Conservation (phyloP, 1,140 invertebrate species). For the Rhynchophorus ferrugineus region DNA sequence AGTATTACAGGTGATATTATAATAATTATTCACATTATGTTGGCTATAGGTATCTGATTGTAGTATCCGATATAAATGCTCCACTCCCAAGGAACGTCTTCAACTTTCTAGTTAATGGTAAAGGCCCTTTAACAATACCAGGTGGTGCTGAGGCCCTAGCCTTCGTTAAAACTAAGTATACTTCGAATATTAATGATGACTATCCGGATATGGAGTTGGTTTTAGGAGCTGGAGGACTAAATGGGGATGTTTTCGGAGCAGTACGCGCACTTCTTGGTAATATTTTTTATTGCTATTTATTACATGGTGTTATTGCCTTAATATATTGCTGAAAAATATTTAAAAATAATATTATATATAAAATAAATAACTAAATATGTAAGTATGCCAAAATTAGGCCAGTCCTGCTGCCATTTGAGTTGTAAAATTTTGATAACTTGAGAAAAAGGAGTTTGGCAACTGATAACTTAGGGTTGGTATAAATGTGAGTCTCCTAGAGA, state of each 20-base stretch:
- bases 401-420: no score
- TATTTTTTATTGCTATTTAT: no score
- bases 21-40: neutral
- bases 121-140: constrained; percentile 77
- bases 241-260: constrained; percentile 63
- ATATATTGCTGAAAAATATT: no score
- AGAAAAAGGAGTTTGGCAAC: no score
- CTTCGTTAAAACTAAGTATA: constrained; percentile 53
- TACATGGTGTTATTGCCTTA: no score
- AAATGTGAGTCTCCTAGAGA: no score
- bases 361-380: no score
- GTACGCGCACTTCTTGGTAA: constrained; percentile 55
- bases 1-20: constrained; percentile 49
- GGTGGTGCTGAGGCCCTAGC: constrained; percentile 71
- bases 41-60: neutral
- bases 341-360: no score
- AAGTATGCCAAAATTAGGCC: no score
- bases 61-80: constrained; percentile 65
- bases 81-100: constrained; percentile 67
- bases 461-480: no score
- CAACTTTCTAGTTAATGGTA: constrained; percentile 63
- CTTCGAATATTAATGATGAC: constrained; percentile 34
- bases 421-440: no score
- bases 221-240: constrained; percentile 61
- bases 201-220: constrained; percentile 74